Evolutionary conservation across 2,797 vertebrate genomes (phyloP).

Genomic region (Pampus argenteus): DNA sequence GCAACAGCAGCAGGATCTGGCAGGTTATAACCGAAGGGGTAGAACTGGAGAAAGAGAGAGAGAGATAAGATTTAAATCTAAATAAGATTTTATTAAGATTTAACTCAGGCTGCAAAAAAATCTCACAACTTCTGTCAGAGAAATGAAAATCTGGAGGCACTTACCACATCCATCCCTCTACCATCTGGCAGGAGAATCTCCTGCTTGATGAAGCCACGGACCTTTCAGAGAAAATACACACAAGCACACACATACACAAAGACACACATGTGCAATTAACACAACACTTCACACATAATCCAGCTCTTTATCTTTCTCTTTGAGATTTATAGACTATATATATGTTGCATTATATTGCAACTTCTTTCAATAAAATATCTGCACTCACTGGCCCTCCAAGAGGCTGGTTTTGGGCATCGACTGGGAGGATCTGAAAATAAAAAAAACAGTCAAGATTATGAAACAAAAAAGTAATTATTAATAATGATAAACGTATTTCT

Average conservation of each 20-base stretch:
- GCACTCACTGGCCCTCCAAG: constrained; percentile 63
- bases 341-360: too few relatives aligned
- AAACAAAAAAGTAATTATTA: not conserved
- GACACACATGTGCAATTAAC: not conserved
- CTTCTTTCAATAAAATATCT: not conserved
- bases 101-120: not conserved
- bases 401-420: constrained; percentile 40
- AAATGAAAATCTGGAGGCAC: constrained; percentile 15
- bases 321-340: too few relatives aligned
- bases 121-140: not conserved
- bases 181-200: constrained; percentile 58
- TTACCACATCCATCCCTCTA: constrained; percentile 61
- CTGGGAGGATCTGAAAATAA: constrained; percentile 63
- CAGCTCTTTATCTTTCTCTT: not conserved
- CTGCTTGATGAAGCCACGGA: constrained; percentile 74
- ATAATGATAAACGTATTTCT: not conserved
- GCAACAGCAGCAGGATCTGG: constrained; percentile 4
- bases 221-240: constrained; percentile 49
- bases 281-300: not conserved
- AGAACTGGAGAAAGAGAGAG: constrained; percentile 51
- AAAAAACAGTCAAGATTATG: constrained; percentile 21
- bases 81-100: not conserved
- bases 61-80: constrained; percentile 12
- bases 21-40: constrained; percentile 60
- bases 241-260: not conserved